Base-by-base conservation (phyloP, 2,797 vertebrate genomes). In the Peromyscus eremicus region DNA sequence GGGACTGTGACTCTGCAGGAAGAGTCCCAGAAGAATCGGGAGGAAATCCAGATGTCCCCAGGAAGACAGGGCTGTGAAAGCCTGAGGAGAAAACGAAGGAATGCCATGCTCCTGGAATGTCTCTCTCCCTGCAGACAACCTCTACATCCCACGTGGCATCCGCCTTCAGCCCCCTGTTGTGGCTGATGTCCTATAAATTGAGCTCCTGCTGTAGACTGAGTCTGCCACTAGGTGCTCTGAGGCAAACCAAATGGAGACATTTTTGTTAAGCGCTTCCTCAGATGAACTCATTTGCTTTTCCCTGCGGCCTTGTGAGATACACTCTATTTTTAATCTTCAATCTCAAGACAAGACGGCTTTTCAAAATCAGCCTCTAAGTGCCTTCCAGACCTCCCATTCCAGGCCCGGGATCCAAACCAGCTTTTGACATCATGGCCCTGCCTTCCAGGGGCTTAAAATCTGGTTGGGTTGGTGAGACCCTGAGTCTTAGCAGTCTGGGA, bases 221-320 rank as follows among this genome's bases (percentile, higher is more conserved):
- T 37, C 2, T 12, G 14, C 29, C 19, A 8, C 43, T 37, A 21
- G 52, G 66, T 34, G 64, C 92, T 71, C 71, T 0, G 10, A 89
- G 46, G 12, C 0, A 25, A 40, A 40, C 14, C 40, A 19, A n/a
- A 77, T 11, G 76, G n/a, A 52, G 91, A 32, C 87, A n/a, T 81
- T 92, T 90, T 80, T 71, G 88, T 96, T 77, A 84, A 70, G 81
- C 64, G 6, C 57, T 91, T 66, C 82, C 57, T 93, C 92, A 73
- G 84, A 95, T 97, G 29, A 94, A 85, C 71, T 93, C 88, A 75
- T 81, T 91, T 73, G 62, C 86, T 91, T 82, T 97, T 75, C 93
- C 68, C 6, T 10, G 37, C 13, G 49, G 86, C 85, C 88, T 94
- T 75, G 23, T 81, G 91, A 91, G 94, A 81, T 83, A 66, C 32